Evolutionary conservation across 2,888 invertebrate species (phyloP).

Genomic region (Lasioglossum villosulum): DNA sequence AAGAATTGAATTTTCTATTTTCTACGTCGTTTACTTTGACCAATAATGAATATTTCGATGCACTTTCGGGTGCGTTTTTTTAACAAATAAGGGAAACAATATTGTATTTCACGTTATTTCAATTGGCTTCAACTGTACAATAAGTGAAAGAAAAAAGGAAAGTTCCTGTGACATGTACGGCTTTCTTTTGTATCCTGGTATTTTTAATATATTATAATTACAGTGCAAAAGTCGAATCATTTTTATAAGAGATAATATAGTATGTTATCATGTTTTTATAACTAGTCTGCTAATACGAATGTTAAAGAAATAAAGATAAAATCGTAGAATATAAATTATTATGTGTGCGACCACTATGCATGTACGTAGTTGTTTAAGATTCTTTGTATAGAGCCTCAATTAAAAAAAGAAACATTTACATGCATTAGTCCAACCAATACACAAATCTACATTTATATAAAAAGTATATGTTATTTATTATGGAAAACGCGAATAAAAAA

Average conservation of each 20-base stretch:
- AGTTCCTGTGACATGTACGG: conserved; percentile 49
- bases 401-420: conserved; percentile 28
- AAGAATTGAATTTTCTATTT: conserved; percentile 53
- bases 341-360: conserved; percentile 29
- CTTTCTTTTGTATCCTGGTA: conserved; percentile 48
- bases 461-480: conserved; percentile 53
- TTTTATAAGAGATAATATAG: conserved; percentile 37
- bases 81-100: conserved; percentile 26
- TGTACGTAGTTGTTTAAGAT: conserved; percentile 24
- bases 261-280: conserved; percentile 39
- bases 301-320: conserved; percentile 23
- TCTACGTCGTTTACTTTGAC: conserved; percentile 30
- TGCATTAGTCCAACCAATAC: conserved; percentile 34
- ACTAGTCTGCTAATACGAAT: conserved; percentile 48
- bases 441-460: conserved; percentile 28
- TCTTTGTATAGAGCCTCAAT: conserved; percentile 33
- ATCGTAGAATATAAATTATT: conserved; percentile 39
- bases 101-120: conserved; percentile 20
- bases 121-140: conserved; percentile 44
- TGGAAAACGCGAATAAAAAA: conserved; percentile 34
- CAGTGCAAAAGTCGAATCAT: conserved; percentile 11
- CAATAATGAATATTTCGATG: conserved; percentile 26
- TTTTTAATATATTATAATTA: conserved; percentile 19
- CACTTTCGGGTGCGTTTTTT: conserved; percentile 31
- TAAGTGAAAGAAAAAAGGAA: conserved; percentile 42